Evolutionary conservation across 2,888 invertebrate species (phyloP), one percentile per base, ranked within the genome.

Genomic region (Venustoraphidia nigricollis): DNA sequence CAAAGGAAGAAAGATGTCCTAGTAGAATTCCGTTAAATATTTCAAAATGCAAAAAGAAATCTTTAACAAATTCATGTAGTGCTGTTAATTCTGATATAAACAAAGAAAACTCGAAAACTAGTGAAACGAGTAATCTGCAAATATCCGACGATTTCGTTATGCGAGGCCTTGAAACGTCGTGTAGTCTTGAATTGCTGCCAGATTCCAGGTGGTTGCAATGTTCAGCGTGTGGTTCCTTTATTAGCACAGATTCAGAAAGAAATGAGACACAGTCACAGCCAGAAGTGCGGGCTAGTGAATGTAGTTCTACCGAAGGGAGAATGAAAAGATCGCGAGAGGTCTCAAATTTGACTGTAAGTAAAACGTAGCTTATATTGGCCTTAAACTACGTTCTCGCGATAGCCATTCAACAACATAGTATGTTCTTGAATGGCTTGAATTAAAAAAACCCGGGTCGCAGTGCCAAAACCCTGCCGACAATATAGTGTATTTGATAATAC

Each of bases 241-340:
- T 39, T 14, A 39, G 10, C 8, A 17, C 27, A 10, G 27, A 11
- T 17, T 17, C 34, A 1, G 10, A 42, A 14, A 13, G 11, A 11
- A 42, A 42, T 42, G 42, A 42, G n/a, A 42, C 42, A 3, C 42
- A 42, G 14, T 42, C 42, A 17, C 17, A 42, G 9, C 17, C 42
- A 9, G 42, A 42, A 10, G 11, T 42, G 3, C 11, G 11, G 17
- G 27, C n/a, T 17, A 27, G 34, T 6, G 34, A 27, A 34, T 34
- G 10, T 2, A 41, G 9, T 13, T 14, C 36, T n/a, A 10, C 44
- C 8, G 27, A 34, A 9, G 34, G 27, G n/a, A 45, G 13, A 17
- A 9, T 45, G 45, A 45, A 45, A 17, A 37, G 45, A 14, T 45
- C 14, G 14, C 36, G 38, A n/a, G 37, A 38, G n/a, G 14, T 37